Evolutionary conservation across 2,113 vertebrate genomes (phyloP).

Genomic region (Mesoclemmys tuberculata): DNA sequence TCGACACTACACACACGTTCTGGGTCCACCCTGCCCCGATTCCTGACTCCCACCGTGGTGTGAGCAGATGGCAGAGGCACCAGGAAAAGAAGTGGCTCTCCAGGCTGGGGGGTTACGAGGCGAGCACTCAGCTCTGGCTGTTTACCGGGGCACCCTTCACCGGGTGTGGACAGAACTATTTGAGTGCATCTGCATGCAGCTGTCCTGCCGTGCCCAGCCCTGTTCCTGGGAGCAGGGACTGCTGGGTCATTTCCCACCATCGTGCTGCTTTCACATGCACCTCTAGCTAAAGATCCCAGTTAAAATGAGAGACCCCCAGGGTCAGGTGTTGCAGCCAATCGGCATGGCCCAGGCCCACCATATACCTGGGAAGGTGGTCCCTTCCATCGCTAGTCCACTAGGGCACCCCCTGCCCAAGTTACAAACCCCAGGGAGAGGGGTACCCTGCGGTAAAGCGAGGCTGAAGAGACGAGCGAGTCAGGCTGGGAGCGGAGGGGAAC

Average conservation of each 20-base stretch:
- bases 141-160: neutral
- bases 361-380: no score
- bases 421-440: neutral
- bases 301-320: neutral
- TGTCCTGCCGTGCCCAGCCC: neutral
- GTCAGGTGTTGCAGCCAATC: no score
- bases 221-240: neutral
- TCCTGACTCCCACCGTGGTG: no score
- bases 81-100: neutral
- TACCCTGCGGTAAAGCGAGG: neutral
- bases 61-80: neutral
- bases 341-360: no score
- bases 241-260: neutral
- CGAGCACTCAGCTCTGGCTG: neutral
- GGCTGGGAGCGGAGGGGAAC: neutral
- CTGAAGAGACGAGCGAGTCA: no score
- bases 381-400: no score
- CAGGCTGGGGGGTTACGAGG: neutral
- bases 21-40: neutral
- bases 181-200: neutral
- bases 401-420: neutral
- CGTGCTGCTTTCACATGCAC: neutral
- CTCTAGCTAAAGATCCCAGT: neutral
- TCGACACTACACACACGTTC: neutral
- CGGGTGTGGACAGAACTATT: neutral